phyloP scores from a whole-genome alignment of 2,113 vertebrate genomes.

The Neodon shergylaensis region DNA sequence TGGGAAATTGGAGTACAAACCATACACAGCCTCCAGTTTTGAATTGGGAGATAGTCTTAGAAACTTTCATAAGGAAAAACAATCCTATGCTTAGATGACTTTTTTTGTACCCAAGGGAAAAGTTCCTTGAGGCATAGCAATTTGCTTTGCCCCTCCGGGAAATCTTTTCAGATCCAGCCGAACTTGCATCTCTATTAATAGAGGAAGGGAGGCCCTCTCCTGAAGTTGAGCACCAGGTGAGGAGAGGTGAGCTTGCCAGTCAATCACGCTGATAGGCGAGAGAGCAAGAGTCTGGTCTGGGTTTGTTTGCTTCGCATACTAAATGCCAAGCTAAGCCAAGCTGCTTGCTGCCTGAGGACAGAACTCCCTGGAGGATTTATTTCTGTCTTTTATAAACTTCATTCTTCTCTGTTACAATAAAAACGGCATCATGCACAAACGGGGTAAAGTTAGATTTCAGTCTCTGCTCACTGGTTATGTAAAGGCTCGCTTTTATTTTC shows the following conservation, averaged over 20 bases:
- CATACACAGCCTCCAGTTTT: not conserved
- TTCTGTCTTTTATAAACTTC: not conserved
- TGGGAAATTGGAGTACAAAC: not conserved
- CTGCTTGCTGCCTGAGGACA: not conserved
- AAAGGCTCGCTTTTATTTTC: not conserved
- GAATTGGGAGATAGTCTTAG: not conserved
- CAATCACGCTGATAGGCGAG: not conserved
- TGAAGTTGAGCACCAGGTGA: not conserved
- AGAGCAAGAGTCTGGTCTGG: not conserved
- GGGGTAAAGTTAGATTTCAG: not conserved
- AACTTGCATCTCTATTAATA: not conserved
- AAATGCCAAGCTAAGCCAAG: not conserved
- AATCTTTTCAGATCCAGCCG: not conserved
- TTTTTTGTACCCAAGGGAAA: not conserved
- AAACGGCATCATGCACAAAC: not conserved
- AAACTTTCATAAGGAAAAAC: not conserved
- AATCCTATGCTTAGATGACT: not conserved
- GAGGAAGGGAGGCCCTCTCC: not conserved
- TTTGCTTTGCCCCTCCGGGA: not conserved
- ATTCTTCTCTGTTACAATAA: not conserved
- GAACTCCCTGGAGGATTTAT: not conserved
- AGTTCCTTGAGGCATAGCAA: not conserved
- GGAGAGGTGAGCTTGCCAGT: not conserved
- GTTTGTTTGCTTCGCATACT: not conserved
- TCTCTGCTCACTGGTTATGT: not conserved